Base-by-base conservation (phyloP, 1,140 invertebrate genomes). In the Drosophila ficusphila region DNA sequence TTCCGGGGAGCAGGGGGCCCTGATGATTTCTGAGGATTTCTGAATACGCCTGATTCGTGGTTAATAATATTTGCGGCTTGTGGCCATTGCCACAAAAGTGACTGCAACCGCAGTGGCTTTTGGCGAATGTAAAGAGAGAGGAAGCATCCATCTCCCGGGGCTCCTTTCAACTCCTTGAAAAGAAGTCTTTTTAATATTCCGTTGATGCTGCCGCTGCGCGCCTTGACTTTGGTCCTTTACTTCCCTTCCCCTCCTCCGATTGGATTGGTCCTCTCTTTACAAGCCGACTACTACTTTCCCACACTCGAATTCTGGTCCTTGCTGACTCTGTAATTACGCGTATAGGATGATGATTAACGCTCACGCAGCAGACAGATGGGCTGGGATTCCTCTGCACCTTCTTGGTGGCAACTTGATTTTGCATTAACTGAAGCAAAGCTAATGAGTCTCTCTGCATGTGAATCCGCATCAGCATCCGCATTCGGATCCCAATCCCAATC, bases 321-420 rank as follows among this genome's bases (percentile, higher is more conserved):
- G 19, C 57, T 54, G 69, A 73, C 69, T 75, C 60, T 86, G 73
- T 88, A 86, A 86, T 86, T 86, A 86, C 81, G 82, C 81, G 81
- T 85, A 85, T 85, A 86, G 81, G 81, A 85, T 86, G 81, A 85
- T 85, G 81, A 85, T 85, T 86, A 85, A 85, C 81, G 81, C 72
- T 52, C 76, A 74, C 64, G 79, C 79, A 83, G 64, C 14, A 53
- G 36, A 58, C 67, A 44, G 67, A 41, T 27, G 38, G 67, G 23
- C 25, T 21, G 47, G 44, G 39, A 36, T 12, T 60, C n/a, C n/a
- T n/a, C n/a, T 27, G 25, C 3, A 2, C 19, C 41, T 7, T n/a
- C 19, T 23, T 27, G n/a, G 27, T 19, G 33, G 62, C 44, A 52
- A 49, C 70, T 76, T 65, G 70, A 58, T 75, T 68, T 76, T 76